Evolutionary conservation across 53 echinoderm and acorn worm species (phyloP).

Genomic region (Echinarachnius parma): DNA sequence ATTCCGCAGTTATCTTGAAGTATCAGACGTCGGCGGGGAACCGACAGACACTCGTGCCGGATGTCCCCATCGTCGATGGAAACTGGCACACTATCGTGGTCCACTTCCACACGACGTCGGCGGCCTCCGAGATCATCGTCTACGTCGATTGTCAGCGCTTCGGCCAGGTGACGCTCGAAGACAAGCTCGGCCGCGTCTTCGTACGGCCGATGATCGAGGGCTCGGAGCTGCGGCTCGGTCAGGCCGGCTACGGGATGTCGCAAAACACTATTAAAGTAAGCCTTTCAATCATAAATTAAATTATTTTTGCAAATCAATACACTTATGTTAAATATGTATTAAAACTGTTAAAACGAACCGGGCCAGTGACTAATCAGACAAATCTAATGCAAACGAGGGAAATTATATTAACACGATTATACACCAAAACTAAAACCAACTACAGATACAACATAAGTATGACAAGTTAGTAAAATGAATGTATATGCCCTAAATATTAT

Average conservation of each 20-base stretch:
- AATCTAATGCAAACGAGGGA: no score
- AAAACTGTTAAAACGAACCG: no score
- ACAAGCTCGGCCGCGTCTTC: constrained; percentile 59
- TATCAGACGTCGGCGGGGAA: constrained; percentile 45
- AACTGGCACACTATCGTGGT: constrained; percentile 77
- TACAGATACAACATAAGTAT: no score
- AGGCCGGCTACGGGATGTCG: constrained; percentile 50
- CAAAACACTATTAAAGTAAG: constrained; percentile 38
- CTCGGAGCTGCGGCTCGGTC: constrained; percentile 62
- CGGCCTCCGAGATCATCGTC: constrained; percentile 37
- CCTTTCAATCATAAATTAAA: no score
- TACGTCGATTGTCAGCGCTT: constrained; percentile 70
- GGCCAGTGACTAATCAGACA: no score
- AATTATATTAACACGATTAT: no score
- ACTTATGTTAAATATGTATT: no score
- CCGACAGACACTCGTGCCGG: constrained; percentile 44
- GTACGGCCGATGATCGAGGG: constrained; percentile 46
- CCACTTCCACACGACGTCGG: constrained; percentile 51
- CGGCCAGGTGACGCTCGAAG: constrained; percentile 26
- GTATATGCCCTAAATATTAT: no score
- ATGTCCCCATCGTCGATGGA: constrained; percentile 69
- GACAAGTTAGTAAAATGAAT: no score
- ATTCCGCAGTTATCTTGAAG: no score
- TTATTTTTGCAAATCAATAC: no score
- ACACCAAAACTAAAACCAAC: no score